Base-by-base conservation (phyloP, 2,888 invertebrate genomes). In the Beris chalybata region DNA sequence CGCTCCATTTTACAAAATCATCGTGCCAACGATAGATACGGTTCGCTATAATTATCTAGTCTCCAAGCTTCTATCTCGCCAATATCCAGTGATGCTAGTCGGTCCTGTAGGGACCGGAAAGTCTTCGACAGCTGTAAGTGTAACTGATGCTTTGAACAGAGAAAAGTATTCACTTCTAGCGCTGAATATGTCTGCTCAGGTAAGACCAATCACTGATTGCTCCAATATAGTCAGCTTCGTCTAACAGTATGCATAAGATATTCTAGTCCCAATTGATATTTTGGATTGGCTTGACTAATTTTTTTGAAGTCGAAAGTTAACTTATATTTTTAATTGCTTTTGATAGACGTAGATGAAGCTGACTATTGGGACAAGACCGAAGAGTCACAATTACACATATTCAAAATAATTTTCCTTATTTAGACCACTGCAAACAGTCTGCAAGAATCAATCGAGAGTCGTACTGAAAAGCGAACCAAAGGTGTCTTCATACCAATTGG, bases 81-180 rank as follows among this genome's bases (percentile, higher is more conserved):
- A 88, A 0, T 83, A 84, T 76, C 92, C 93, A 0, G 89, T 91
- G 4, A 80, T 95, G 72, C 78, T 95, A 47, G 89, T 91, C 0
- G 95, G 95, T 0, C 89, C 91, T 38, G 91, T 93, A 0, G 95
- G 95, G n/a, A 92, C 93, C 0, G 92, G 92, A 11, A 91, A 95
- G 82, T 92, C 93, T 0, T 92, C 89, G 11, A 88, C 90, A 12
- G 88, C 91, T 0, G 86, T 88, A 69, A 87, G 86, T 68, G 89
- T 90, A 0, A 78, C 88, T 30, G 79, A 82, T 30, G 76, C 82
- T 9, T 79, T 89, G 43, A 84, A 88, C 74, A 74, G 79, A 9
- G 79, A 78, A 4, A 82, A 81, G 65, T 89, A 86, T 79, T 86
- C 86, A 53, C 80, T 89, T 4, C 85, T 94, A 55, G 86, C 88